A percentile compares a stretch with the other conserved stretches of the same genome.
Evolutionary conservation across 1,140 invertebrate genomes (phyloP).

Genomic region (Plectrocnemia conspersa): DNA sequence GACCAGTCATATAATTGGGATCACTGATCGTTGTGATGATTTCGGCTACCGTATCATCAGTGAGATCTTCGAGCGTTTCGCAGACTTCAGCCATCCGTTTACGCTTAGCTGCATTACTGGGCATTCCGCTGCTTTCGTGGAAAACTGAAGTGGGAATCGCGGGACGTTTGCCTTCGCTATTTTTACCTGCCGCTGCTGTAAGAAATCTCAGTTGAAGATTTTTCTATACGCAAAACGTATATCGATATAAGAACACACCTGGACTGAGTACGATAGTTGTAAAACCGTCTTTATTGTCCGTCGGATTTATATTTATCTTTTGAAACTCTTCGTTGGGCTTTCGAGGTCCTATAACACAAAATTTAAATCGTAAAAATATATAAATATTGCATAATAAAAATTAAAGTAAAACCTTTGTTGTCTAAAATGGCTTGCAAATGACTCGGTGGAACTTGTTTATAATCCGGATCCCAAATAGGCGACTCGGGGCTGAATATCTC

Average conservation of each 20-base stretch:
- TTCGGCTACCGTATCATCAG: slow-evolving; percentile 67
- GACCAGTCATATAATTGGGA: slow-evolving; percentile 75
- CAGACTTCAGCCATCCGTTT: slow-evolving; percentile 40
- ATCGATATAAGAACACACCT: slow-evolving; percentile 44
- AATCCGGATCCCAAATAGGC: slow-evolving; percentile 91
- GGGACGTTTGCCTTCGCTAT: slow-evolving; percentile 27
- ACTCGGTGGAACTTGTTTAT: slow-evolving; percentile 66
- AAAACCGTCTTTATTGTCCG: slow-evolving; percentile 61
- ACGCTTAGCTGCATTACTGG: slow-evolving; percentile 40
- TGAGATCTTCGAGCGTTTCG: slow-evolving; percentile 57
- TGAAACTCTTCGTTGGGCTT: slow-evolving; percentile 58
- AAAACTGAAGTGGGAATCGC: slow-evolving; percentile 8
- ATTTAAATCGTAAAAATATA: neutral
- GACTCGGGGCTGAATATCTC: slow-evolving; percentile 83
- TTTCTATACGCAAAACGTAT: too few relatives aligned
- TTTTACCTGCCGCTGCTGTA: slow-evolving; percentile 23
- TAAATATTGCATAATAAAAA: neutral
- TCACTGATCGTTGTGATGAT: slow-evolving; percentile 74
- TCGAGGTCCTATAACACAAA: slow-evolving; percentile 29
- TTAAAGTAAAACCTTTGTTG: slow-evolving; percentile 37
- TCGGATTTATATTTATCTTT: slow-evolving; percentile 54
- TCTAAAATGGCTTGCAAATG: slow-evolving; percentile 56
- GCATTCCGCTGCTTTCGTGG: slow-evolving; percentile 9
- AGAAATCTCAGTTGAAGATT: neutral
- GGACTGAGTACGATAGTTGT: slow-evolving; percentile 64